Evolutionary conservation across 2,113 vertebrate genomes (phyloP).

Genomic region (Leucosticte australis): DNA sequence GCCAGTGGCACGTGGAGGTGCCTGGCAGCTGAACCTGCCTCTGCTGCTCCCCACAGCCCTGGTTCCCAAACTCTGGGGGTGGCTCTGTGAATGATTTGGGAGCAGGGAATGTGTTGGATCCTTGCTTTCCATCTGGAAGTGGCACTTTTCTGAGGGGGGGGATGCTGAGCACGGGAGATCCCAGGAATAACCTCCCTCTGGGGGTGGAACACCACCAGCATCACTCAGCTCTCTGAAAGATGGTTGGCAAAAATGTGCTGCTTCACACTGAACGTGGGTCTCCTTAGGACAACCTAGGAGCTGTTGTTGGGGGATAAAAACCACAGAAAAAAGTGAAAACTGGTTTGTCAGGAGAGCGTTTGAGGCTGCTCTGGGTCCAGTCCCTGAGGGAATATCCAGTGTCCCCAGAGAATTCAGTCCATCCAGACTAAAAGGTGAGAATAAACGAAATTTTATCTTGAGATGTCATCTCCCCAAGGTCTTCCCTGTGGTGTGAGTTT

Average conservation of each 20-base stretch:
- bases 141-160: neutral
- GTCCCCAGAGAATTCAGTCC: neutral
- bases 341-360: neutral
- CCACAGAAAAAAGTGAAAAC: neutral
- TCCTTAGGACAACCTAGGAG: neutral
- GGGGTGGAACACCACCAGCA: neutral
- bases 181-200: neutral
- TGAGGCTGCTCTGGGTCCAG: neutral
- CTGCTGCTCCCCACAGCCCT: neutral
- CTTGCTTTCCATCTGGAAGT: neutral
- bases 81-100: neutral
- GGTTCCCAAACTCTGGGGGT: neutral
- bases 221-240: neutral
- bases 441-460: accelerated
- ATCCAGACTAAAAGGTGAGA: neutral
- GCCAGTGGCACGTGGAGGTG: neutral
- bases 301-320: neutral
- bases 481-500: neutral
- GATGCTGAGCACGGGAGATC: neutral
- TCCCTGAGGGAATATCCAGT: neutral
- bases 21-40: neutral
- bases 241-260: neutral
- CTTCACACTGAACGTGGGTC: accelerated
- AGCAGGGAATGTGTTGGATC: neutral
- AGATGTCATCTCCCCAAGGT: neutral